Base-by-base conservation (phyloP, 2,797 vertebrate species). In the Vipera ursinii region DNA sequence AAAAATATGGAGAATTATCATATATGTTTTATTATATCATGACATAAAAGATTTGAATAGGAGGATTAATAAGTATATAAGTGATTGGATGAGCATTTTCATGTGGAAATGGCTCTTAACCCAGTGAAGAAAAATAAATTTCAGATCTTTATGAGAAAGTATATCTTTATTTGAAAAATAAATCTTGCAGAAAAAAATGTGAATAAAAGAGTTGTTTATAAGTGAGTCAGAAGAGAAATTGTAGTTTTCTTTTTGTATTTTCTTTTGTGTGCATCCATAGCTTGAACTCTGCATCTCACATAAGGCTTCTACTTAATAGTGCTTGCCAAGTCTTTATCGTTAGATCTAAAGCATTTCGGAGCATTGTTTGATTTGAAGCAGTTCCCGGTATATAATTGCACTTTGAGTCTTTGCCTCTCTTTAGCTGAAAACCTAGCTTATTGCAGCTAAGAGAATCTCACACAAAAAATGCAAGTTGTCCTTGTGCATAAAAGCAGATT, bases 401-500 rank as follows among this genome's bases (percentile, higher is more conserved):
- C 98, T 99, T 98, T 98, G 98, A 98, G 98, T 98, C 99, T 99
- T 98, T 99, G 98, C 98, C 98, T 99, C 98, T 98, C 98, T 98
- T 98, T 98, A 98, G 98, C 98, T 99, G 99, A 99, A 99, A 99
- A 99, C 99, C 99, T 99, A 99, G 99, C 99, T 99, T 99, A 99
- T 99, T 99, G 99, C 99, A 97, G 98, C 98, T 98, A 98, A 98
- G 98, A 99, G 98, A 99, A 98, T 98, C 98, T 98, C 98, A 98
- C 98, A 98, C 98, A 98, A 98, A 99, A 99, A 99, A 98, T 98
- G 98, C 98, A 99, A 99, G 98, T 99, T 99, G 99, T 99, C 99
- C 99, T 99, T 99, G 98, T 99, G 98, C 99, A 99, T 99, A 99
- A 99, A 99, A 99, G 99, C 99, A 99, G 98, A 99, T 99, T 99